Conservation (phyloP, 2,888 invertebrate species). For the Euplagia quadripunctaria region DNA sequence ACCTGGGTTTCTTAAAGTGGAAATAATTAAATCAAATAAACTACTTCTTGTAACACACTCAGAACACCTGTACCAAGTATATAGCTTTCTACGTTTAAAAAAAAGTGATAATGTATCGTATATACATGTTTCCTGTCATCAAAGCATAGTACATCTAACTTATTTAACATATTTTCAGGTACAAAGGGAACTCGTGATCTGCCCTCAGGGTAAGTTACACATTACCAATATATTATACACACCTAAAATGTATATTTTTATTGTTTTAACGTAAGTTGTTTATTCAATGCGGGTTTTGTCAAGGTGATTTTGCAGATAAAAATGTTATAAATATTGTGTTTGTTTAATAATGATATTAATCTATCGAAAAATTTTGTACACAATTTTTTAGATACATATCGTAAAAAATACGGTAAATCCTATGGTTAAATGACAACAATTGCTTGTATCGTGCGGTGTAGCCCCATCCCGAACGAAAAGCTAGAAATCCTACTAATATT, state of each 20-base stretch:
- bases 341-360: too few species aligned
- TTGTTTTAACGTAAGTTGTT: slow-evolving; percentile 33
- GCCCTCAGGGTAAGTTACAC: slow-evolving; percentile 48
- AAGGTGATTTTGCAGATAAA: slow-evolving; percentile 10
- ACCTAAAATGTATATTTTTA: slow-evolving; percentile 32
- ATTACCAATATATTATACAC: slow-evolving; percentile 18
- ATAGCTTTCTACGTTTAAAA: neutral
- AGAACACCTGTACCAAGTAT: neutral
- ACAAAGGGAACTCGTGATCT: slow-evolving; percentile 47
- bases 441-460: too few species aligned
- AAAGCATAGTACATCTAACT: slow-evolving; percentile 45
- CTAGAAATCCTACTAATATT: too few species aligned
- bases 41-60: too few species aligned
- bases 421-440: too few species aligned
- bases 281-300: slow-evolving; percentile 19
- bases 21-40: neutral
- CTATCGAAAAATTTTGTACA: too few species aligned
- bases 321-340: neutral
- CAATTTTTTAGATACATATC: too few species aligned
- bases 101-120: neutral
- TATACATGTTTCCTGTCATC: slow-evolving; percentile 35
- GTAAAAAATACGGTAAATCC: too few species aligned
- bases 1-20: neutral
- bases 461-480: too few species aligned
- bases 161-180: slow-evolving; percentile 54